Evolutionary conservation across 2,797 vertebrate species (phyloP).

Genomic region (Sebastolobus alascanus): DNA sequence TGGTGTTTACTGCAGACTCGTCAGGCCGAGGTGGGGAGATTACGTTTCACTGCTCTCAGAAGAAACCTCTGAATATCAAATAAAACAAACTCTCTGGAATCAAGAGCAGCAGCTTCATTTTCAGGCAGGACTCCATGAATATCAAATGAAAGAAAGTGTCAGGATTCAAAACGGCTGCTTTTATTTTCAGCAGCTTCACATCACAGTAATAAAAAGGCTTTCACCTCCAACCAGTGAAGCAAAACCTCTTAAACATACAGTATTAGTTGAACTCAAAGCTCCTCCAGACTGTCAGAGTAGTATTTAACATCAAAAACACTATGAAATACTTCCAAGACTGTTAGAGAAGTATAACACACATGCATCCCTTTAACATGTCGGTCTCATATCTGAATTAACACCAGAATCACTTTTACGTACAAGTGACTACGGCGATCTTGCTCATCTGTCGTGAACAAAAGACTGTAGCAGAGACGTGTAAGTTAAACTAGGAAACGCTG

Average conservation of each 20-base stretch:
- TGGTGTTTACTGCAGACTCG: conserved; percentile 4
- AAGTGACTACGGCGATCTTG: too few species aligned
- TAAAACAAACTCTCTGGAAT: conserved; percentile 32
- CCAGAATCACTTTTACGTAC: not conserved
- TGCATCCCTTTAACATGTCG: not conserved
- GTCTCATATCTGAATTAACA: not conserved
- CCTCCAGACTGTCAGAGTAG: not conserved
- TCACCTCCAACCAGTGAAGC: not conserved
- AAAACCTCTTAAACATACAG: not conserved
- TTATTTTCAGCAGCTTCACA: conserved; percentile 3
- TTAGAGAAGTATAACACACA: not conserved
- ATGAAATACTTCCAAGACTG: not conserved
- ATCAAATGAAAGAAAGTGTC: conserved; percentile 25
- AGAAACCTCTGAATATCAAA: conserved; percentile 35
- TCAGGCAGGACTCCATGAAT: conserved; percentile 16
- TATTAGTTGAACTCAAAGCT: not conserved
- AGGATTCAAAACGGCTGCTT: conserved; percentile 21
- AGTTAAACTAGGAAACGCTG: too few species aligned
- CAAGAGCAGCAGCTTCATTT: conserved; percentile 4
- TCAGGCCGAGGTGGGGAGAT: conserved; percentile 11
- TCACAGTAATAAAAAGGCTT: not conserved
- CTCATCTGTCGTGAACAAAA: too few species aligned
- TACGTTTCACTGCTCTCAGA: conserved; percentile 20
- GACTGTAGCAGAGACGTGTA: too few species aligned
- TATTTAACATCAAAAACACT: not conserved